phyloP scores from a whole-genome alignment of 2,888 invertebrate species.

The Thalpophila matura region DNA sequence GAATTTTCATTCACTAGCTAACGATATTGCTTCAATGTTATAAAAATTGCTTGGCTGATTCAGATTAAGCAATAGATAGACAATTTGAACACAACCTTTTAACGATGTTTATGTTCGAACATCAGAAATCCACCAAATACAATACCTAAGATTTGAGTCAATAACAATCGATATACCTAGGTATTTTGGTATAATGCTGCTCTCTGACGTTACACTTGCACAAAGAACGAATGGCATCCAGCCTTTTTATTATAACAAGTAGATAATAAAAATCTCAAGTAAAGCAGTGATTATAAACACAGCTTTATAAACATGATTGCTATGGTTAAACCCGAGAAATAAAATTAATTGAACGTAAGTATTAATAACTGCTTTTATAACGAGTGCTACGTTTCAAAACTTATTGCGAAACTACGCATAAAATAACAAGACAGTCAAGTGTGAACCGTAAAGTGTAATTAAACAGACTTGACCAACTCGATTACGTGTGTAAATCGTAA shows the following conservation, averaged over 20 bases:
- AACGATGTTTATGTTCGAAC: neutral
- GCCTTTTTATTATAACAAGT: too few relatives aligned
- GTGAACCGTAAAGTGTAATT: conserved; percentile 64
- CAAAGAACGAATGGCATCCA: too few relatives aligned
- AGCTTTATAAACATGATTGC: conserved; percentile 7
- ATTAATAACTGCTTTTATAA: conserved; percentile 33
- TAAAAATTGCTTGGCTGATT: neutral
- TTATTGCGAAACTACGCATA: conserved; percentile 42
- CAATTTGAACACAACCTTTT: neutral
- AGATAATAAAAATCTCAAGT: neutral
- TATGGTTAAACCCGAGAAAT: conserved; percentile 16
- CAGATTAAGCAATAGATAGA: conserved; percentile 3
- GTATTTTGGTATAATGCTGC: too few relatives aligned
- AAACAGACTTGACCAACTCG: conserved; percentile 66
- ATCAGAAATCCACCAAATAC: too few relatives aligned
- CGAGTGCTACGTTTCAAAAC: conserved; percentile 54
- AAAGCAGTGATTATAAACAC: conserved; percentile 13
- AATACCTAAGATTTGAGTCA: too few relatives aligned
- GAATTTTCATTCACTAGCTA: neutral
- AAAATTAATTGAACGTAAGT: conserved; percentile 26
- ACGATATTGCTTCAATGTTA: neutral
- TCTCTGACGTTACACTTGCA: too few relatives aligned
- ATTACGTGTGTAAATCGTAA: conserved; percentile 68
- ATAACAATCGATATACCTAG: too few relatives aligned
- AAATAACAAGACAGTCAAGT: conserved; percentile 54